Evolutionary conservation across 2,797 vertebrate species (phyloP), one percentile per base, ranked within the genome.

Genomic region (Pantherophis vulpinus): DNA sequence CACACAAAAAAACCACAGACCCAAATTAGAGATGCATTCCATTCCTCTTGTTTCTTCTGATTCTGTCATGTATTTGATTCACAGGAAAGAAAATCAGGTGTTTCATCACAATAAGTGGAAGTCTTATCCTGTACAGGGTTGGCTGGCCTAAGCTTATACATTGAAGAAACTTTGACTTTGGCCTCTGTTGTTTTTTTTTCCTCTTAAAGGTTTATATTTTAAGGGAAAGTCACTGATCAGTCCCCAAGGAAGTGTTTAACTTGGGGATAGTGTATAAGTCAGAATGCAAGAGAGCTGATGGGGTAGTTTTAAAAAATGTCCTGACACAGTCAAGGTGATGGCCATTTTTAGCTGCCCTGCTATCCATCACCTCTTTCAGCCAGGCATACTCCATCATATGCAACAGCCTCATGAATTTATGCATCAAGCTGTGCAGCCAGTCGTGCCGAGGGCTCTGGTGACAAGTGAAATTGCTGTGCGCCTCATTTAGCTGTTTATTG

Each of bases 401-500:
- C 98, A 98, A 98, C 98, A 98, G 98, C 97, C 97, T 98, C 98
- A 98, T 98, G 98, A 98, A 98, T 98, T 98, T 98, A 98, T 98
- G 98, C 98, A 98, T 98, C 98, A 98, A 97, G 98, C 98, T 98
- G 98, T 98, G 98, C 98, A 98, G 98, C 98, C 98, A 98, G 97
- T 98, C 97, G 97, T 98, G 98, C 98, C 97, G 97, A 98, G 98
- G 98, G 98, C 97, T 98, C 98, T 97, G 97, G 97, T 98, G 98
- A 98, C 98, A 98, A 98, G 98, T 97, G 97, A 98, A 98, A 98
- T 98, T 98, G 97, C 98, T 98, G 98, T 98, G 98, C 97, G 98
- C 98, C 98, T 98, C 98, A 98, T 98, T 98, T 98, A 98, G 98
- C 98, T 98, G 98, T 98, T 98, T 98, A 98, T 98, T 98, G 98